Percentiles rank a stretch among this genome's conserved stretches.
Conservation (phyloP, 2,113 vertebrate species). For the Carollia perspicillata region DNA sequence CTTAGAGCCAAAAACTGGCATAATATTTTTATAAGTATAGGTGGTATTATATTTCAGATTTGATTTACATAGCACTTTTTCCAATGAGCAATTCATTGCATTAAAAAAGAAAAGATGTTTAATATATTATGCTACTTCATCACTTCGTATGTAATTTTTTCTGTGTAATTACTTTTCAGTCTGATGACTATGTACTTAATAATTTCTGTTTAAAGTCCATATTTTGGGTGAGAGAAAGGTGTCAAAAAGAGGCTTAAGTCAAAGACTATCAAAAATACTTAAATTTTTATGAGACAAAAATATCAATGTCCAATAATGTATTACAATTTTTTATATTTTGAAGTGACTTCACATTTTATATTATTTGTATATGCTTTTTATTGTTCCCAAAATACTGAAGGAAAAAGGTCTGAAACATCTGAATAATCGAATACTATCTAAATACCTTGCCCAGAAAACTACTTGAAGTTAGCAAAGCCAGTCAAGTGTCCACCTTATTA, state of each 20-base stretch:
- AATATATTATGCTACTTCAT: background rate
- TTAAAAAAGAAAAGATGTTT: background rate
- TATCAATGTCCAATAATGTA: background rate
- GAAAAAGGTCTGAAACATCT: background rate
- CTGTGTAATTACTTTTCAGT: background rate
- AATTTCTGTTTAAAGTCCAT: background rate
- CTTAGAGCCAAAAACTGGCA: background rate
- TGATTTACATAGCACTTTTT: background rate
- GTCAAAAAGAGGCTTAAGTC: background rate
- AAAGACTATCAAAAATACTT: background rate
- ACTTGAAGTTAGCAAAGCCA: background rate
- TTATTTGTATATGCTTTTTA: background rate
- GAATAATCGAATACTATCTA: background rate
- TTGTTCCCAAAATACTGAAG: background rate
- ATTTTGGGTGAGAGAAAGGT: background rate
- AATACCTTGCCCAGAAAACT: background rate
- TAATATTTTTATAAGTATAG: slow-evolving; percentile 8
- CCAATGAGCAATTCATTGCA: background rate
- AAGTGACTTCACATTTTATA: background rate
- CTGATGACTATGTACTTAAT: background rate
- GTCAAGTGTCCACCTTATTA: background rate
- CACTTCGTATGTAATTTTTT: background rate
- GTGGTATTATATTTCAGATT: background rate
- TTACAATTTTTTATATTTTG: slow-evolving; percentile 18
- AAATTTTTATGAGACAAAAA: background rate